Conservation (phyloP, 30 jellyfish, hydroid and myxozoan species). For the Turritopsis dohrnii region DNA sequence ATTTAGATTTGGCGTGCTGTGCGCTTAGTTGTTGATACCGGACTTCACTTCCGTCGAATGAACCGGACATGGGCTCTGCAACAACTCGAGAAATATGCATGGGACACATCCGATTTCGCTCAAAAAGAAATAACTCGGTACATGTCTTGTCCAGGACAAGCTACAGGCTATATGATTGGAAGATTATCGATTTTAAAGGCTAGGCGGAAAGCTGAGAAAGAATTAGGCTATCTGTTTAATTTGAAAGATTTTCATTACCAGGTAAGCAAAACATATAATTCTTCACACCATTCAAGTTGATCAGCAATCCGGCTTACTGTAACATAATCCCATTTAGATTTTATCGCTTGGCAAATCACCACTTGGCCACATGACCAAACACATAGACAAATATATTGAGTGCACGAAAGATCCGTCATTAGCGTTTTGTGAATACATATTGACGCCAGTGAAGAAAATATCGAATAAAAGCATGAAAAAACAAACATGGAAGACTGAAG, state of each 20-base stretch:
- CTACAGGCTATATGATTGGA: conserved; percentile 86
- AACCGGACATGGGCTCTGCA: conserved; percentile 89
- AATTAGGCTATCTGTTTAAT: conserved; percentile 56
- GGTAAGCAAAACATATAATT: conserved; percentile 29
- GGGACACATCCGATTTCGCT: conserved; percentile 86
- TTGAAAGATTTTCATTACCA: conserved; percentile 87
- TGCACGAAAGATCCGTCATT: conserved; percentile 44
- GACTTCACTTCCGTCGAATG: conserved; percentile 70
- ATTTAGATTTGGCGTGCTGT: conserved; percentile 88
- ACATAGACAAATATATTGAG: conserved; percentile 62
- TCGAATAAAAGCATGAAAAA: conserved; percentile 1
- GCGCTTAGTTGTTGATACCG: conserved; percentile 78
- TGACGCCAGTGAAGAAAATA: conserved; percentile 51
- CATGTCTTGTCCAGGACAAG: conserved; percentile 95
- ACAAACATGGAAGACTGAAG: background rate
- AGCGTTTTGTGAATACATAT: conserved; percentile 63
- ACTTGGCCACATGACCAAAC: conserved; percentile 46
- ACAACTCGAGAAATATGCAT: conserved; percentile 74
- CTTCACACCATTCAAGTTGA: too few relatives aligned
- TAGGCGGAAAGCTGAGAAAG: conserved; percentile 62
- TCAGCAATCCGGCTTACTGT: too few relatives aligned
- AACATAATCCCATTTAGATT: conserved; percentile 35
- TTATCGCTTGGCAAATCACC: conserved; percentile 78
- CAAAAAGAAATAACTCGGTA: conserved; percentile 82
- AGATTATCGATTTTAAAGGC: conserved; percentile 61